These are phyloP conservation scores for Petrolisthes manimaculis DNA, from an alignment of 2,888 invertebrate genomes.

Conservation along the genomic window DNA sequence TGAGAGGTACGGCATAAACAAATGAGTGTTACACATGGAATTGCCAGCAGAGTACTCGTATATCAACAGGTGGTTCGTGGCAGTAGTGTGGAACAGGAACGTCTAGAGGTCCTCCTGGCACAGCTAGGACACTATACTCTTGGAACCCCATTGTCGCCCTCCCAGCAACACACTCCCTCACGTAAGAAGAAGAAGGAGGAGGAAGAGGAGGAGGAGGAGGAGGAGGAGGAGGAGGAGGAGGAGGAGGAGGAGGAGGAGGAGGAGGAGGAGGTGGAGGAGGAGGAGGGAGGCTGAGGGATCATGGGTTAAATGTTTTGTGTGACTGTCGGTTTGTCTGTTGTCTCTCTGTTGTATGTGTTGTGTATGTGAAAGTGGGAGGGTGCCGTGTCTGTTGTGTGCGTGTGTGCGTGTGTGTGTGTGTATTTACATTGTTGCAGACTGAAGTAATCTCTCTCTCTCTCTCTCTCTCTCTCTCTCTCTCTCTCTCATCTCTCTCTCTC, in stretches of 20 bases:
- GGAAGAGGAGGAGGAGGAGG: not conserved
- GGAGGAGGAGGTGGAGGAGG: not conserved
- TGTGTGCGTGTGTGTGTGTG: not conserved
- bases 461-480: not conserved
- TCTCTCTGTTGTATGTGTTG: no score
- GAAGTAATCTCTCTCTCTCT: not conserved
- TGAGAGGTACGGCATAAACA: no score
- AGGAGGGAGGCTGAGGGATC: not conserved
- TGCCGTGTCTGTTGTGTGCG: not conserved
- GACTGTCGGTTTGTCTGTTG: no score
- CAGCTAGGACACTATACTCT: constrained; percentile 49
- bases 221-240: no score
- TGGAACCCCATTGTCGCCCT: constrained; percentile 51
- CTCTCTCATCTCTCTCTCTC: no score
- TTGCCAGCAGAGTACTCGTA: not conserved
- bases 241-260: no score
- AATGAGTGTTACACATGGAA: not conserved
- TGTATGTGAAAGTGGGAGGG: no score
- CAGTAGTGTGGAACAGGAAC: constrained; percentile 41
- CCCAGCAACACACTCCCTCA: constrained; percentile 15
- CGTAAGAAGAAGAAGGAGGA: constrained; percentile 14
- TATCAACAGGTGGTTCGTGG: constrained; percentile 31
- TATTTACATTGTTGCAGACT: not conserved
- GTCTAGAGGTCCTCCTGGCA: constrained; percentile 48
- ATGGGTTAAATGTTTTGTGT: no score